A percentile compares a stretch with the other conserved stretches of the same genome.
phyloP scores from a whole-genome alignment of 2,888 invertebrate genomes.

The Noctua janthina region DNA sequence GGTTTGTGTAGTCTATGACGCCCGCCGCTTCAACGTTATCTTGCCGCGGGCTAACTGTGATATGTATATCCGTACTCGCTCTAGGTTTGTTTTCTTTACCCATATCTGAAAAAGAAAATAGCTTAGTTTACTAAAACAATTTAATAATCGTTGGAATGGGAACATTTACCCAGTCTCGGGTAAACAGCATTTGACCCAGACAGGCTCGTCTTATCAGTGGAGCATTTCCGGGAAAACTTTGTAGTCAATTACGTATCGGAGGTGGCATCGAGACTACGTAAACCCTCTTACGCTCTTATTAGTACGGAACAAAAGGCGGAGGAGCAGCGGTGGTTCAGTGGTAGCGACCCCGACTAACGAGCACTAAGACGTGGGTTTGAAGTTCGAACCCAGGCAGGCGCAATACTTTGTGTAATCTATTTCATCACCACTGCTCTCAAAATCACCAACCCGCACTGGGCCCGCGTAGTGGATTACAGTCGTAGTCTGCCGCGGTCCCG shows the following conservation, averaged over 20 bases:
- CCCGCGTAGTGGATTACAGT: no score
- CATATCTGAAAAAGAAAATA: slow-evolving; percentile 92
- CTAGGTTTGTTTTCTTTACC: slow-evolving; percentile 94
- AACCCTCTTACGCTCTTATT: neutral
- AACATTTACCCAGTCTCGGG: no score
- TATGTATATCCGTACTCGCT: slow-evolving; percentile 95
- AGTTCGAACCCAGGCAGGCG: no score
- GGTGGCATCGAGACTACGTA: neutral
- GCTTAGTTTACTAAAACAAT: neutral
- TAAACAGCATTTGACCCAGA: neutral
- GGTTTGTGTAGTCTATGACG: slow-evolving; percentile 89
- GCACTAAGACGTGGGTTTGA: no score
- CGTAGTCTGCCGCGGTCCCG: neutral
- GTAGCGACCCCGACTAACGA: no score
- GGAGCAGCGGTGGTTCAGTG: no score
- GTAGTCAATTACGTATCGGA: neutral
- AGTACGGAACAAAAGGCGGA: neutral
- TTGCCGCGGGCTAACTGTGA: slow-evolving; percentile 96
- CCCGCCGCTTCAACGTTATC: slow-evolving; percentile 96
- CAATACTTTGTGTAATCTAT: no score
- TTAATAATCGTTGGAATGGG: neutral
- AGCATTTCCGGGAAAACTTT: neutral
- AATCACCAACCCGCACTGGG: no score
- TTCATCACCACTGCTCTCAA: no score
- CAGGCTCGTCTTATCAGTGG: neutral